Evolutionary conservation across 2,113 vertebrate species (phyloP), one percentile per base, ranked within the genome.

Genomic region (Hirundichthys speculiger): DNA sequence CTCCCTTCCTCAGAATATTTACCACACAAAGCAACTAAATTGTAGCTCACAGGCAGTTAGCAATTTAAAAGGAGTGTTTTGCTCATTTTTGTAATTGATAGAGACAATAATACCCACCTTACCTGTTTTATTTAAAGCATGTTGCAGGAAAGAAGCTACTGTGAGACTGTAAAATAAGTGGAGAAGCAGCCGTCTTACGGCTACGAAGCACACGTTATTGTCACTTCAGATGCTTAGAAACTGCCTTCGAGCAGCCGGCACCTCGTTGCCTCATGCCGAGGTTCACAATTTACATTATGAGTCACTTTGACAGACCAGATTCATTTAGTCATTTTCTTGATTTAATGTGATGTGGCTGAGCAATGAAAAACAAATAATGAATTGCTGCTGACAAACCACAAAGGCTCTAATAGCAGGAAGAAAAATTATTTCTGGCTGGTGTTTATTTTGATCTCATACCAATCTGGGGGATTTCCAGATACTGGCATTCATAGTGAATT

Each of bases 191-290:
- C 30, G 11, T 7, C 30, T 10, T 34, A 9, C 6, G 30, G 30
- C 11, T 34, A 34, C 11, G 3, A 34, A 10, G 30, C 30, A 34
- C 6, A 34, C 30, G 11, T 34, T 34, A 34, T 34, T 34, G 7
- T 34, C 30, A 10, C 30, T 34, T 34, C 30, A 45, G 22, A n/a
- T n/a, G n/a, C n/a, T n/a, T n/a, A n/a, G n/a, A n/a, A 78, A 77
- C 73, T 65, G 55, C 63, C 71, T 73, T 42, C 59, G 64, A 86
- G 82, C 83, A 67, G 79, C 53, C 69, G 75, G 77, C 72, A 75
- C 80, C 84, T 88, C 69, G 71, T 86, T 79, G 83, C 79, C 79
- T 66, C 88, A 80, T 48, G 76, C 86, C 66, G 82, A 50, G n/a
- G 76, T 70, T 85, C 82, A 83, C 70, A 64, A 64, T 82, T 86